Evolutionary conservation across 1,140 invertebrate genomes (phyloP), one percentile per base, ranked within the genome.

Genomic region (Agrilus planipennis): DNA sequence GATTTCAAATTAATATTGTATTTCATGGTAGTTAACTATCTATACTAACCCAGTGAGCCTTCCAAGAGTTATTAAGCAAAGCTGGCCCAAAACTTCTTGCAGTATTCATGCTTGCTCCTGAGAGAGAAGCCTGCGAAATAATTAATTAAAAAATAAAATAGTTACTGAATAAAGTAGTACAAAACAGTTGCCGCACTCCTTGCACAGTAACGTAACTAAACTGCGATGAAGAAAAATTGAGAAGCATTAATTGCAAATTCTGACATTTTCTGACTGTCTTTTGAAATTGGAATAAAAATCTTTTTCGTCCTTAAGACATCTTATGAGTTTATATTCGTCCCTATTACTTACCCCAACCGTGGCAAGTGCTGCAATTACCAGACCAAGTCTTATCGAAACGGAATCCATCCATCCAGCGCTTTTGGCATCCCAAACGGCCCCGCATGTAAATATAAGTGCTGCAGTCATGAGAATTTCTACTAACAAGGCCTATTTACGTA

Each of bases 91-190:
- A 73, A 20, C 76, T 77, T 49, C 84, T 72, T 0, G 81, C 84
- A 0, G 86, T 84, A 52, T 89, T 89, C 77, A 89, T 76, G 50
- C 81, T 80, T 34, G 77, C 79, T 0, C 82, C 81, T 2, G 83
- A 84, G 46, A 73, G 78, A 12, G 76, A 75, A 12, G 72, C 73
- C 77, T 80, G 42, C 50, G 53, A 57, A 23, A n/a, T n/a, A n/a
- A n/a, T n/a, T n/a, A n/a, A n/a, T n/a, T n/a, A n/a, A n/a, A n/a
- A n/a, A n/a, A n/a, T n/a, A n/a, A n/a, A n/a, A n/a, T n/a, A n/a
- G n/a, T n/a, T n/a, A n/a, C n/a, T n/a, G n/a, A n/a, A n/a, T n/a
- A n/a, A n/a, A n/a, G n/a, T n/a, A n/a, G n/a, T n/a, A n/a, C n/a
- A n/a, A n/a, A n/a, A n/a, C n/a, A n/a, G n/a, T n/a, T n/a, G n/a